Evolutionary conservation across 2,888 invertebrate species (phyloP).

Genomic region (Anticlea derivata): DNA sequence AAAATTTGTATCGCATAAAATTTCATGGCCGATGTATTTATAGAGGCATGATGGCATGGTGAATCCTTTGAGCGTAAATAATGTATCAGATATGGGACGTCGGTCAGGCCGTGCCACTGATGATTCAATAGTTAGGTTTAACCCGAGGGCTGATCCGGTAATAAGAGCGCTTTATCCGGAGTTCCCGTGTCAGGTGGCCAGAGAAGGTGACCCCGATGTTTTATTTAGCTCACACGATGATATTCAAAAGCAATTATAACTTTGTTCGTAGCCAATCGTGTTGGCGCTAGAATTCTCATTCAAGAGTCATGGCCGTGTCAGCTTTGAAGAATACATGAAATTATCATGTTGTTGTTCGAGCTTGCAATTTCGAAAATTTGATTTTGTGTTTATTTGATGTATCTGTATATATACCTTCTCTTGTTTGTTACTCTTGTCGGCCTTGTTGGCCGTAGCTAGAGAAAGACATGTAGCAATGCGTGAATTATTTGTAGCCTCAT

Average conservation of each 20-base stretch:
- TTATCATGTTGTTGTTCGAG: not conserved
- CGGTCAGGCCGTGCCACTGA: constrained; percentile 45
- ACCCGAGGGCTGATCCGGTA: constrained; percentile 42
- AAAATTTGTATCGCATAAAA: constrained; percentile 40
- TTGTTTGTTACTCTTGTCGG: too few relatives aligned
- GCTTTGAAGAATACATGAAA: constrained; percentile 5
- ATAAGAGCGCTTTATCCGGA: constrained; percentile 47
- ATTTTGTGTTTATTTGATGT: not conserved
- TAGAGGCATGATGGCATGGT: constrained; percentile 32
- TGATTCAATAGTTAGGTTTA: constrained; percentile 7
- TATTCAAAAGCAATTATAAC: constrained; percentile 38
- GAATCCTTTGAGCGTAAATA: constrained; percentile 54
- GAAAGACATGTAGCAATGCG: too few relatives aligned
- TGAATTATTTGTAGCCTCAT: too few relatives aligned
- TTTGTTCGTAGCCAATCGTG: constrained; percentile 11
- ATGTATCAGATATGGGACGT: constrained; percentile 55
- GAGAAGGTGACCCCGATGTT: constrained; percentile 49
- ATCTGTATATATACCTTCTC: too few relatives aligned
- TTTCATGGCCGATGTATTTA: constrained; percentile 32
- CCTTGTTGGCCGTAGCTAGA: too few relatives aligned
- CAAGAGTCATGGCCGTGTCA: constrained; percentile 3
- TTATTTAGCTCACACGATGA: constrained; percentile 39
- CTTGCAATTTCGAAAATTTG: not conserved
- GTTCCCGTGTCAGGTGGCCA: constrained; percentile 49
- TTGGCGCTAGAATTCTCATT: constrained; percentile 8